Evolutionary conservation across 2,888 invertebrate species (phyloP).

Genomic region (Himalopsyche anomala): DNA sequence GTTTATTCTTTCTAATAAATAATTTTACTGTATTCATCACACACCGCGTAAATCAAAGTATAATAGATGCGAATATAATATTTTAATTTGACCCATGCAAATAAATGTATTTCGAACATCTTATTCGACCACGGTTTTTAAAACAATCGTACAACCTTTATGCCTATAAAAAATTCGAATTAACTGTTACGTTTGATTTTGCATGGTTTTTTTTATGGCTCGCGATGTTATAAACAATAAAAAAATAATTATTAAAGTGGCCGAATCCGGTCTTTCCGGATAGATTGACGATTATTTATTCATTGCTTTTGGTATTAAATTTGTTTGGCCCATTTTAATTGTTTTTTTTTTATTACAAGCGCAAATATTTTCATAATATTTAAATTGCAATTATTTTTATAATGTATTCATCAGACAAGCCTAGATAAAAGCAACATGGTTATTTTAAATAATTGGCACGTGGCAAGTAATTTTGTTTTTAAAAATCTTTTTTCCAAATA

Average conservation of each 20-base stretch:
- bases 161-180: neutral
- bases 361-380: constrained; percentile 32
- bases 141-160: too few species aligned
- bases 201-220: constrained; percentile 2
- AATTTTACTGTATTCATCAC: too few species aligned
- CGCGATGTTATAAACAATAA: neutral
- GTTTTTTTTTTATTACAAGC: constrained; percentile 17
- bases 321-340: neutral
- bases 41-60: too few species aligned
- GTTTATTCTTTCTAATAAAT: too few species aligned
- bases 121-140: too few species aligned
- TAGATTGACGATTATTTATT: constrained; percentile 18
- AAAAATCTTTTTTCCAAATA: too few species aligned
- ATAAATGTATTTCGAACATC: too few species aligned
- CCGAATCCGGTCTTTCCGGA: constrained; percentile 33
- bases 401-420: neutral
- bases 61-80: too few species aligned
- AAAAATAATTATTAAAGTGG: neutral
- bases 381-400: constrained; percentile 2
- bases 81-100: too few species aligned
- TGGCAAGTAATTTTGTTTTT: too few species aligned
- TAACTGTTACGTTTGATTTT: constrained; percentile 5
- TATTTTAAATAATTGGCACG: too few species aligned
- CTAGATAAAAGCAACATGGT: neutral
- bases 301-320: constrained; percentile 37